Evolutionary conservation across 2,797 vertebrate genomes (phyloP), one percentile per base, ranked within the genome.

Genomic region (Neostethus bicornis): DNA sequence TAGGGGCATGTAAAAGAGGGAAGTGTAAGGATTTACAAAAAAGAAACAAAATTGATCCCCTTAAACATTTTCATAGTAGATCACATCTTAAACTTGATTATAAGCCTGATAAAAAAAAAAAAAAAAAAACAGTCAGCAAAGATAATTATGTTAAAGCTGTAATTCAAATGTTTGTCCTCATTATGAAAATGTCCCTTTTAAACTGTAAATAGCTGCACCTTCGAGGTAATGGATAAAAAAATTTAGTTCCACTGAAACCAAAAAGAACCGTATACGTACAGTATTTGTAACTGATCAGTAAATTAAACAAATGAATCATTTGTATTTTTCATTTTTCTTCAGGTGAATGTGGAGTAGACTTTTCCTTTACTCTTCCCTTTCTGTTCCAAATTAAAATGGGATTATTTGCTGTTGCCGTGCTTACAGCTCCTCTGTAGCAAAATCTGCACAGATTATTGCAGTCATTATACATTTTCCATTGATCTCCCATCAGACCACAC

Each of bases 1-100:
- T 3, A 66, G 61, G 51, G 69, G 62, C 53, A 7, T 53, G 54
- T 58, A 35, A 35, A 38, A 44, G 41, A 56, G 60, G 47, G 48
- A 70, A 31, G 63, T 53, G 47, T 23, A 24, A 5, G 58, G 20
- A 24, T 54, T 34, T 65, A 49, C n/a, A n/a, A 57, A 53, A 61
- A 57, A 51, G 52, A 58, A 28, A 50, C 29, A 51, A 37, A 72
- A 57, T 46, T 11, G 7, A 61, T 58, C 44, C 55, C 54, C 38
- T 61, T 50, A 19, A 57, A 32, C 11, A 29, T 20, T 24, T 46
- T 70, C 50, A 46, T 26, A 52, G 39, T 60, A 38, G 35, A 59
- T 51, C 29, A 49, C 25, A 32, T 25, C 37, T 44, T 7, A 41
- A 61, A 31, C 29, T 31, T 31, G 1, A 31, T 31, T 13, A 4